phyloP scores from a whole-genome alignment of 1,140 invertebrate genomes.

The Plectus sambesii region DNA sequence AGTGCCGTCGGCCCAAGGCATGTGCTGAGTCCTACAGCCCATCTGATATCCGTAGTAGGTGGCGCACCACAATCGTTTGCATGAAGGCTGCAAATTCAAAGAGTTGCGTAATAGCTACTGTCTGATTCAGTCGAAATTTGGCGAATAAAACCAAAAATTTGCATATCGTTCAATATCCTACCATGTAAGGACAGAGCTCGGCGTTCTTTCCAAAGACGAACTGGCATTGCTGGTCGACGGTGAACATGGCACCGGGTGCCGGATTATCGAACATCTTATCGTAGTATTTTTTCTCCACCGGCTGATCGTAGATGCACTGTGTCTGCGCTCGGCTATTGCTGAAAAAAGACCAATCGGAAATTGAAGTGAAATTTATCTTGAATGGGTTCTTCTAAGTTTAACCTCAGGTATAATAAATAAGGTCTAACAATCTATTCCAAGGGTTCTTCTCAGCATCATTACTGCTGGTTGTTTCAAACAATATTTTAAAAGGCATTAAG shows the following conservation, averaged over 20 bases:
- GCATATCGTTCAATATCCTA: slow-evolving; percentile 51
- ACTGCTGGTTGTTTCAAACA: no score
- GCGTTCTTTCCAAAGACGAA: slow-evolving; percentile 61
- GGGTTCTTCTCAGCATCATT: no score
- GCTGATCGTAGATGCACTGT: slow-evolving; percentile 43
- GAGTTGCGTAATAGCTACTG: slow-evolving; percentile 44
- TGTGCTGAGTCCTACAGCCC: slow-evolving; percentile 66
- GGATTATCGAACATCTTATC: slow-evolving; percentile 43
- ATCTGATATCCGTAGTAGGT: slow-evolving; percentile 51
- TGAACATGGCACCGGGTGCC: slow-evolving; percentile 62
- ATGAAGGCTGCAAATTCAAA: slow-evolving; percentile 52
- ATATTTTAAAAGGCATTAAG: slow-evolving; percentile 13
- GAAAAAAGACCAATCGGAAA: slow-evolving; percentile 26
- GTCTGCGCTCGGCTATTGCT: slow-evolving; percentile 39
- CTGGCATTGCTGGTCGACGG: slow-evolving; percentile 64
- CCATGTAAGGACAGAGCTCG: slow-evolving; percentile 60
- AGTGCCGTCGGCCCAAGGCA: slow-evolving; percentile 87
- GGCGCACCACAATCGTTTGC: slow-evolving; percentile 70
- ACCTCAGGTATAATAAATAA: no score
- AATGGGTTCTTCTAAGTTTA: no score
- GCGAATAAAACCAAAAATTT: slow-evolving; percentile 10
- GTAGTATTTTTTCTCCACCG: slow-evolving; percentile 41
- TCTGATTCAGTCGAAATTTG: slow-evolving; percentile 7
- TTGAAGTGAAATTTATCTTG: no score
- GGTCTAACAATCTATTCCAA: no score